A percentile compares a stretch with the other conserved stretches of the same genome.
phyloP scores from a whole-genome alignment of 2,888 invertebrate genomes.

The Ommatoiulus sabulosus region DNA sequence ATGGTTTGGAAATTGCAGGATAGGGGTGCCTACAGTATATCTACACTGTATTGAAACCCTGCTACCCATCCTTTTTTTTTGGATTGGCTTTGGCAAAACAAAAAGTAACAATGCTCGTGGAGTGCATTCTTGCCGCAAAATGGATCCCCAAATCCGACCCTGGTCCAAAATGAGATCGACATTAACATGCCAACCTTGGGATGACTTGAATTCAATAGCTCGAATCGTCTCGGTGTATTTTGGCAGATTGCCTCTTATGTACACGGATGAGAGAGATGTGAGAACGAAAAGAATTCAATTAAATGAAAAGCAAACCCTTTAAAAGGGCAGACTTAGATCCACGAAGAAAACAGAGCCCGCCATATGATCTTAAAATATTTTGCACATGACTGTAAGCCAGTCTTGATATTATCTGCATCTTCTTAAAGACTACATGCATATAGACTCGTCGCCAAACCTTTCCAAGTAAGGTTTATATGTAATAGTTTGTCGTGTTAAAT shows the following conservation, averaged over 20 bases:
- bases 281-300: not conserved
- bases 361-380: too few relatives aligned
- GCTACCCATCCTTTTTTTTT: not conserved
- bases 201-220: slow-evolving; percentile 25
- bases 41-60: too few relatives aligned
- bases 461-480: too few relatives aligned
- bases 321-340: not conserved
- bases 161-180: not conserved
- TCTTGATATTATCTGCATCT: too few relatives aligned
- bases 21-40: not conserved
- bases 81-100: not conserved
- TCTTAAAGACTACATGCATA: too few relatives aligned
- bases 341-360: not conserved
- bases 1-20: not conserved
- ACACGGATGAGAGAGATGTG: not conserved
- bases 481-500: too few relatives aligned
- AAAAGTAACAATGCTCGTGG: not conserved
- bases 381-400: too few relatives aligned
- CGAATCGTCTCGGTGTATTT: not conserved
- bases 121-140: not conserved
- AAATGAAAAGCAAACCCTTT: not conserved
- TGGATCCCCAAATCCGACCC: not conserved
- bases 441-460: too few relatives aligned
- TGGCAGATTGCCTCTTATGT: slow-evolving; percentile 10
- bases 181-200: slow-evolving; percentile 6